Percentiles rank a stretch among this genome's conserved stretches.
Conservation (phyloP, 2,888 invertebrate genomes). For the Imbricaverruca yamaguchii region DNA sequence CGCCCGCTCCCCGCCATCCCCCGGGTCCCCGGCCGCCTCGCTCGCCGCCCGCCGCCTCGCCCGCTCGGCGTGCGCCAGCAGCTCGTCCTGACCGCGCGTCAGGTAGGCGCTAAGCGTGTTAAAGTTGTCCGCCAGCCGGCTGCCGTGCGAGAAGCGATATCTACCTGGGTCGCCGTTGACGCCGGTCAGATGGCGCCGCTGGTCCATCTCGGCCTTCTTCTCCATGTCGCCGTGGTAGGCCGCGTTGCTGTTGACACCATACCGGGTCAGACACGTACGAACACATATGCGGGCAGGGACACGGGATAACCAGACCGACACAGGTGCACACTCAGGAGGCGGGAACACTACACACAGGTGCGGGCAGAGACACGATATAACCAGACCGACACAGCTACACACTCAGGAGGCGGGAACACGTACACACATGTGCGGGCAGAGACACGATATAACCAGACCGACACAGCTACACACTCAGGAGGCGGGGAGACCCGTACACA, state of each 20-base stretch:
- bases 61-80: background rate
- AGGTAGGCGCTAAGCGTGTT: slow-evolving; percentile 14
- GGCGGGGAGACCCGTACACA: background rate
- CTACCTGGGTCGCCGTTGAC: slow-evolving; percentile 16
- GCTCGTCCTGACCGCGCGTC: slow-evolving; percentile 19
- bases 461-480: background rate
- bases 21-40: background rate
- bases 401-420: background rate
- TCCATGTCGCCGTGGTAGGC: slow-evolving; percentile 90
- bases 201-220: slow-evolving; percentile 93
- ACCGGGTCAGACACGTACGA: background rate
- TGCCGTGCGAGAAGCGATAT: slow-evolving; percentile 9
- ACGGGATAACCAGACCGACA: background rate
- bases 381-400: background rate
- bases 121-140: background rate
- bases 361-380: background rate
- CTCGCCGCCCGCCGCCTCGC: background rate
- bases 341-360: too few species aligned
- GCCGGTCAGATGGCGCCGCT: slow-evolving; percentile 58
- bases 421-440: background rate
- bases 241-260: slow-evolving; percentile 62
- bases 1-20: background rate
- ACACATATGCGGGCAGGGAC: background rate
- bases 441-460: background rate
- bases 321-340: background rate